Evolutionary conservation across 1,140 invertebrate genomes (phyloP).

Genomic region (Dryas iulia): DNA sequence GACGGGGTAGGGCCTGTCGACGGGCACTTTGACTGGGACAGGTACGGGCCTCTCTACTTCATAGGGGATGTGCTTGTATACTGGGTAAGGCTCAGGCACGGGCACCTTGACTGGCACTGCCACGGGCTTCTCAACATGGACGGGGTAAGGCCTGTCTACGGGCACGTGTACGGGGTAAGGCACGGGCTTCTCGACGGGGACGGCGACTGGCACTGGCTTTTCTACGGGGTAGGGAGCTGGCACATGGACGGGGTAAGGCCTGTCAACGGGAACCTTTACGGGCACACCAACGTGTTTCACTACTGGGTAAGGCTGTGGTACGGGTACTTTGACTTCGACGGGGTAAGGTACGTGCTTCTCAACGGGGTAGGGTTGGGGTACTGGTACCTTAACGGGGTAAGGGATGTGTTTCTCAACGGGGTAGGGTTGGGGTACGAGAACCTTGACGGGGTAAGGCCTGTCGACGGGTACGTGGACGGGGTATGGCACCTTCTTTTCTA

Average conservation of each 20-base stretch:
- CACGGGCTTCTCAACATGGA: conserved; percentile 80
- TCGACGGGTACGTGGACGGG: conserved; percentile 85
- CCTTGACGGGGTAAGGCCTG: conserved; percentile 83
- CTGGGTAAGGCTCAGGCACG: conserved; percentile 80
- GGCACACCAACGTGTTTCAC: conserved; percentile 78
- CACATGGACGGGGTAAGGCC: conserved; percentile 83
- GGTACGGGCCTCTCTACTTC: conserved; percentile 84
- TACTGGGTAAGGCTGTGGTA: conserved; percentile 82
- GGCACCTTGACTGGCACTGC: conserved; percentile 81
- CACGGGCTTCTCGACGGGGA: conserved; percentile 81
- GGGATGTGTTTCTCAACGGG: conserved; percentile 85
- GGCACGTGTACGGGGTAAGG: conserved; percentile 83
- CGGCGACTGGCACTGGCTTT: conserved; percentile 81
- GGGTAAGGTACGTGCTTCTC: conserved; percentile 84
- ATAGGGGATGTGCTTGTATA: conserved; percentile 82
- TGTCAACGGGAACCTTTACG: conserved; percentile 81
- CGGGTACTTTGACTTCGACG: conserved; percentile 82
- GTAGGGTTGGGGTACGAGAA: conserved; percentile 85
- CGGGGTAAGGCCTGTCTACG: conserved; percentile 79
- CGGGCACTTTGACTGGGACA: conserved; percentile 82
- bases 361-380: conserved; percentile 84
- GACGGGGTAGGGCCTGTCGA: conserved; percentile 82
- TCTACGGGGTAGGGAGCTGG: conserved; percentile 83
- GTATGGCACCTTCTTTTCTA: conserved; percentile 83
- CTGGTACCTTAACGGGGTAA: conserved; percentile 83